phyloP scores from a whole-genome alignment of 2,888 invertebrate species.

The Nemotelus nigrinus region DNA sequence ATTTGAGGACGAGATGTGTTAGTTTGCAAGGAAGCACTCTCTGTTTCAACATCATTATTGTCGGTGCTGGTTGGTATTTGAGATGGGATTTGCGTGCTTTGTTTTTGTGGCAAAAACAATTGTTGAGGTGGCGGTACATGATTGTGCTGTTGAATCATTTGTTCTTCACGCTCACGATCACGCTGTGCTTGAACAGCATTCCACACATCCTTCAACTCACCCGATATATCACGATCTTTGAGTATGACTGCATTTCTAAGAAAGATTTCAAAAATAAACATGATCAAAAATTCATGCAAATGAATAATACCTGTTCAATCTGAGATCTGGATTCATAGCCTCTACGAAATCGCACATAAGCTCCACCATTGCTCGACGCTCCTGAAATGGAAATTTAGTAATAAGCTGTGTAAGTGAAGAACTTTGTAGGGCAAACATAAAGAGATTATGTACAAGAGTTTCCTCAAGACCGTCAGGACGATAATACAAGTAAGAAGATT shows the following conservation, averaged over 20 bases:
- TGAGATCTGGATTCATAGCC: conserved; percentile 75
- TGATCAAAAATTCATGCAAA: conserved; percentile 16
- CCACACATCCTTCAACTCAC: conserved; percentile 80
- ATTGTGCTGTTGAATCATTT: conserved; percentile 62
- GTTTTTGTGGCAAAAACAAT: conserved; percentile 50
- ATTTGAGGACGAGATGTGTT: neutral
- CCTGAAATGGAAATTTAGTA: conserved; percentile 62
- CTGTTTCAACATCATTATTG: conserved; percentile 54
- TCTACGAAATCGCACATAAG: conserved; percentile 78
- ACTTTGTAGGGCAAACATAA: neutral
- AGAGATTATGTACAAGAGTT: neutral
- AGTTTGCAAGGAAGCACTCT: conserved; percentile 41
- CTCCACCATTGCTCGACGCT: conserved; percentile 74
- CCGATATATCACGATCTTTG: conserved; percentile 75
- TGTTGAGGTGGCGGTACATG: conserved; percentile 58
- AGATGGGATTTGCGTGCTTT: conserved; percentile 52
- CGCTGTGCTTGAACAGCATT: conserved; percentile 71
- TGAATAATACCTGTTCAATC: conserved; percentile 66
- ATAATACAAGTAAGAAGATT: conserved; percentile 37
- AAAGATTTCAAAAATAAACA: neutral
- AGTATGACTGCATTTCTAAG: conserved; percentile 69
- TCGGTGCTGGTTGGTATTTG: conserved; percentile 32
- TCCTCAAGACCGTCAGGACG: neutral
- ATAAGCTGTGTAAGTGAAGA: too few relatives aligned
- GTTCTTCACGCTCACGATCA: conserved; percentile 64